A percentile compares a stretch with the other conserved stretches of the same genome.
These are phyloP conservation scores for Cyanocitta stelleri DNA, from an alignment of 2,113 vertebrate genomes.

Conservation along the genomic window DNA sequence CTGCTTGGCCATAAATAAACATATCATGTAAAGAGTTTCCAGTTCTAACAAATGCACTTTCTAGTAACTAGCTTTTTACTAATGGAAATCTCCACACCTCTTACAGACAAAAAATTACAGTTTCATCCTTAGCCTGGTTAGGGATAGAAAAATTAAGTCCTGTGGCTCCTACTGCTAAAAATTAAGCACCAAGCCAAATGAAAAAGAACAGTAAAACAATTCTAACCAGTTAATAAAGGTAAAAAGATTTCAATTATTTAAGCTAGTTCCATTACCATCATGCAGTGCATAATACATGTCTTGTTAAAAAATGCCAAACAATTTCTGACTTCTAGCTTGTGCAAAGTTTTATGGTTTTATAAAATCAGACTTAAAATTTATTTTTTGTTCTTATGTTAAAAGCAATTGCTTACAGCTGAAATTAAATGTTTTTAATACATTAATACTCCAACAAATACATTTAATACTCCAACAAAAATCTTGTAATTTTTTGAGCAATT, in stretches of 20 bases:
- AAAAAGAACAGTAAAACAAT: not conserved
- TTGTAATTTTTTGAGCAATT: not conserved
- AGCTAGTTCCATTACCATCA: not conserved
- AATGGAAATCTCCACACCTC: not conserved
- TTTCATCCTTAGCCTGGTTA: not conserved
- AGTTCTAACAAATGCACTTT: not conserved
- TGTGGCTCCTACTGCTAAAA: not conserved
- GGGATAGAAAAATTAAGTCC: not conserved
- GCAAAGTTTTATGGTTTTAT: not conserved
- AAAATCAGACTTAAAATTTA: not conserved
- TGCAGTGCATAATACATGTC: accelerated
- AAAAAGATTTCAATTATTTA: not conserved
- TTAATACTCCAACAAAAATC: not conserved
- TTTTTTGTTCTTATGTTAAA: not conserved
- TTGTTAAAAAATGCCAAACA: not conserved
- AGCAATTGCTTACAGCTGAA: not conserved
- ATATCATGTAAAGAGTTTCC: not conserved
- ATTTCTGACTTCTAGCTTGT: not conserved
- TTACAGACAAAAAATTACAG: not conserved
- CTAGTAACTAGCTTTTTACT: not conserved
- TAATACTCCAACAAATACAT: not conserved
- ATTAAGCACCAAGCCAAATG: not conserved
- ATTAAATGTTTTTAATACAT: not conserved
- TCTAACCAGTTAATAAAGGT: not conserved
- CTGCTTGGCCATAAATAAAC: not conserved